Evolutionary conservation across 2,113 vertebrate genomes (phyloP).

Genomic region (Scopus umbretta): DNA sequence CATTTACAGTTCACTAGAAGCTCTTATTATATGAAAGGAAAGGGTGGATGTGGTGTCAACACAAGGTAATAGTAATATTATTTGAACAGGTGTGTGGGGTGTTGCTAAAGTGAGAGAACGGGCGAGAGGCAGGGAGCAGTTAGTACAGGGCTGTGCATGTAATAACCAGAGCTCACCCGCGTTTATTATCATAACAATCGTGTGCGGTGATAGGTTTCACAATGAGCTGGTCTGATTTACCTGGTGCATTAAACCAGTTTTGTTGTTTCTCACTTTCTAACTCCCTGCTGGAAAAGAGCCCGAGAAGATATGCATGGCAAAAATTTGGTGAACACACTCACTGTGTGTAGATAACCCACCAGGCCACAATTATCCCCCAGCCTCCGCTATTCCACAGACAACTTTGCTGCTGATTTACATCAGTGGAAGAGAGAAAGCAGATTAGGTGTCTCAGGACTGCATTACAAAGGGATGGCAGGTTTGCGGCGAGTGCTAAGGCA

Average conservation of each 20-base stretch:
- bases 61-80: conserved; percentile 68
- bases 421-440: not conserved
- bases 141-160: conserved; percentile 49
- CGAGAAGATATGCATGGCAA: rapidly evolving
- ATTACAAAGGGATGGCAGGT: not conserved
- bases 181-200: conserved; percentile 12
- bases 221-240: conserved; percentile 29
- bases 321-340: not conserved
- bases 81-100: conserved; percentile 84
- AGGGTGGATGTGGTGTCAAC: conserved; percentile 65
- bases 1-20: conserved; percentile 68
- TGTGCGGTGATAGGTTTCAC: conserved; percentile 19
- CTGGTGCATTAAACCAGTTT: not conserved
- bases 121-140: conserved; percentile 57
- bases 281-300: not conserved
- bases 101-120: conserved; percentile 65
- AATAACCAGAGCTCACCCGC: conserved; percentile 4
- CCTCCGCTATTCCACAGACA: not conserved
- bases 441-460: not conserved
- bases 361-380: not conserved
- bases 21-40: conserved; percentile 72
- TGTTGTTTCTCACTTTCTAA: not conserved
- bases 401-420: not conserved
- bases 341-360: not conserved
- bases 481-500: not conserved